These are phyloP conservation scores for Siniperca undulata DNA, from an alignment of 2,797 vertebrate species.

Conservation along the genomic window DNA sequence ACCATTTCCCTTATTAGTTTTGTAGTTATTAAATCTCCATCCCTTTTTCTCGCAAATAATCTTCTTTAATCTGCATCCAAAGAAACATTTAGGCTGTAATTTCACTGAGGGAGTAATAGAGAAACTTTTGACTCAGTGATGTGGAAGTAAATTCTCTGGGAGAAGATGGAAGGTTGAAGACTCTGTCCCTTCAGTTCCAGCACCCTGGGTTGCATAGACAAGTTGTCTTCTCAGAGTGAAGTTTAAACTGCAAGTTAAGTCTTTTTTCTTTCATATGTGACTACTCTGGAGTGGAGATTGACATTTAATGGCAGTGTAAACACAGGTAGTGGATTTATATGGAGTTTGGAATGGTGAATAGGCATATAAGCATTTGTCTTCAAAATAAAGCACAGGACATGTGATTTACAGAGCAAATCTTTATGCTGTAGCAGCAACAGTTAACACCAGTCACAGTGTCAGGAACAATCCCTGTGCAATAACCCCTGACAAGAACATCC, in stretches of 20 bases:
- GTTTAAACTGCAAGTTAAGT: not conserved
- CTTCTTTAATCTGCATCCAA: conserved; percentile 62
- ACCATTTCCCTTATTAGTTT: conserved; percentile 74
- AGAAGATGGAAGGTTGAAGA: conserved; percentile 26
- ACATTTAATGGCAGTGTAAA: too few species aligned
- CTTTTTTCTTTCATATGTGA: not conserved
- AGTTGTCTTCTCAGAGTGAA: not conserved
- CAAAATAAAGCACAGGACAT: too few species aligned
- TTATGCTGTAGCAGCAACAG: too few species aligned
- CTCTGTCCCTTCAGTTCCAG: not conserved
- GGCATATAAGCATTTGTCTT: too few species aligned
- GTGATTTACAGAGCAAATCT: too few species aligned
- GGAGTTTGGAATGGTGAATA: too few species aligned
- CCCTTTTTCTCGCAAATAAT: conserved; percentile 54
- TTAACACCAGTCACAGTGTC: too few species aligned
- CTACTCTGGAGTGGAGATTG: too few species aligned
- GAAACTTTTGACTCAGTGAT: conserved; percentile 41
- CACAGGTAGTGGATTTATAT: too few species aligned
- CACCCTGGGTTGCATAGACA: not conserved
- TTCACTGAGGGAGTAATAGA: conserved; percentile 43
- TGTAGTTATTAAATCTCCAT: conserved; percentile 74
- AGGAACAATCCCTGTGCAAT: too few species aligned
- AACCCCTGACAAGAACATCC: too few species aligned
- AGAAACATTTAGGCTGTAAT: conserved; percentile 50
- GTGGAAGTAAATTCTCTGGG: conserved; percentile 30